These are phyloP conservation scores for Musca domestica DNA, from an alignment of 1,140 invertebrate species.

Conservation along the genomic window DNA sequence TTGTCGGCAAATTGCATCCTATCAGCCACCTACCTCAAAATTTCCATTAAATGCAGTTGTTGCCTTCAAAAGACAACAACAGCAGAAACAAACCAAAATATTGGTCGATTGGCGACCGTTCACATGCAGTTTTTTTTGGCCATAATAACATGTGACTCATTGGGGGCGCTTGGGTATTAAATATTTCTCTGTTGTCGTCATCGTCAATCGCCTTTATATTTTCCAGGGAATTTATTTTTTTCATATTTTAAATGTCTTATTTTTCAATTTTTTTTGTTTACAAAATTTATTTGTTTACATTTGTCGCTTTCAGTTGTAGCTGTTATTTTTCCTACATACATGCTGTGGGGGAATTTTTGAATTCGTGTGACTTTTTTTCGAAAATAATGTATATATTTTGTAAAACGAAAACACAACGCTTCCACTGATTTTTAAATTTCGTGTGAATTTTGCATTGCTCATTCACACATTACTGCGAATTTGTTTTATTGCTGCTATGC, in stretches of 20 bases:
- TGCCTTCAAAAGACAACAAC: too few species aligned
- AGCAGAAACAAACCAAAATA: too few species aligned
- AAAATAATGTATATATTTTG: not conserved
- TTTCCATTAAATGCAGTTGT: too few species aligned
- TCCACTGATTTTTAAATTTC: constrained; percentile 11
- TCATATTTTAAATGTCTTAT: not conserved
- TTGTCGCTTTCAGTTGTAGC: constrained; percentile 6
- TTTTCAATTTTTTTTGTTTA: not conserved
- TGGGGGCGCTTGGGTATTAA: constrained; percentile 15
- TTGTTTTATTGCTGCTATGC: too few species aligned
- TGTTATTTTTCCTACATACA: not conserved
- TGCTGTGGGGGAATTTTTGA: not conserved
- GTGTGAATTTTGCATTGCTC: constrained; percentile 13
- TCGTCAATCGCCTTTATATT: too few species aligned
- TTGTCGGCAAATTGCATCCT: too few species aligned
- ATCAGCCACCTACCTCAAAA: too few species aligned
- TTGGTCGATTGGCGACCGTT: too few species aligned
- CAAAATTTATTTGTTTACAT: constrained; percentile 13
- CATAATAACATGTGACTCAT: constrained; percentile 6
- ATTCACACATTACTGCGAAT: too few species aligned
- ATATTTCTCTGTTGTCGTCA: not conserved
- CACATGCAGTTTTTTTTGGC: too few species aligned
- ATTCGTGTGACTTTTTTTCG: not conserved
- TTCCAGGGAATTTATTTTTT: not conserved
- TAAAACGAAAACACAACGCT: not conserved